Evolutionary conservation across 2,888 invertebrate genomes (phyloP), one percentile per base, ranked within the genome.

Genomic region (Campoplex capitator): DNA sequence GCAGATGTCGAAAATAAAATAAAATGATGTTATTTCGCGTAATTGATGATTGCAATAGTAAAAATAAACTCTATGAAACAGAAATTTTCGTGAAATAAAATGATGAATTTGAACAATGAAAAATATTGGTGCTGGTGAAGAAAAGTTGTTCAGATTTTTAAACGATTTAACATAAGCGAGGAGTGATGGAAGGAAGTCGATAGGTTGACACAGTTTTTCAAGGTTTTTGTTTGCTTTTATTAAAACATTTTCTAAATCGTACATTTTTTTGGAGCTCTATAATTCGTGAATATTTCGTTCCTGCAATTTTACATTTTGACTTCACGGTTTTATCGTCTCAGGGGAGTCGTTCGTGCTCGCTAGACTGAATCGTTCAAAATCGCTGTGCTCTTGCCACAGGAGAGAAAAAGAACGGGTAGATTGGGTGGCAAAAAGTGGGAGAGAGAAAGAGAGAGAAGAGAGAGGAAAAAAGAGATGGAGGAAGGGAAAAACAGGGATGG

Each of bases 331-430:
- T 58, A 68, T 76, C 38, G 78, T 48, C 56, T 71, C 76, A 79
- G 71, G 65, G 68, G 51, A 75, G 48, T 54, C 58, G 62, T 75
- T 85, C 56, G 75, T 38, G 65, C 81, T 81, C 51, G 45, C 28
- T 78, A 62, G 75, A 80, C 74, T 28, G 70, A 42, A 86, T 83
- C 82, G 70, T 79, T 70, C 45, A 70, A 48, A 81, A 62, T 78
- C 45, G 67, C 68, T 42, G 67, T 54, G 32, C 28, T 54, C n/a
- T 23, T 81, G 74, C 74, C 74, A 54, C 74, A 74, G 45, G 74
- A 67, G 42, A 54, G 32, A 38, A 58, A 45, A 54, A 51, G 51
- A 32, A 23, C 54, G 73, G 23, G 51, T 42, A n/a, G 75, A 62
- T 58, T 32, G 76, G 45, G 65, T 42, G 67, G 42, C 38, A 78